Conservation (phyloP, 1,140 invertebrate species). For the Ostrea edulis region DNA sequence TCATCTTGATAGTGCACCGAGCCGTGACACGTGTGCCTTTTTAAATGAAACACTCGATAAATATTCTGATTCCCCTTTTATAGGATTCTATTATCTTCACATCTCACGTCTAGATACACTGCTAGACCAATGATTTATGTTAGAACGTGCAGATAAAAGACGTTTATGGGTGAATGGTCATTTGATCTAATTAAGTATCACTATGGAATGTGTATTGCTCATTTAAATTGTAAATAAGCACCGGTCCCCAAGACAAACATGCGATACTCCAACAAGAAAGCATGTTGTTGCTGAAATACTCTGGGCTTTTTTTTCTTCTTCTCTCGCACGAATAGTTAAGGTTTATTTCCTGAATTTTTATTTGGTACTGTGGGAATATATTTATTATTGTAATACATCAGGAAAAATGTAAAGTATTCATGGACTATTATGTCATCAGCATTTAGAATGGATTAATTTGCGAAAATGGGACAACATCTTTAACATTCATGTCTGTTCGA, state of each 20-base stretch:
- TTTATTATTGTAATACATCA: background rate
- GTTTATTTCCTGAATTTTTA: background rate
- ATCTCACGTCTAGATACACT: constrained; percentile 24
- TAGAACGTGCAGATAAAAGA: constrained; percentile 10
- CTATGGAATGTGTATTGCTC: constrained; percentile 24
- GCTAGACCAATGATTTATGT: constrained; percentile 15
- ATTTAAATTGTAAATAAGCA: constrained; percentile 40
- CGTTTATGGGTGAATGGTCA: constrained; percentile 30
- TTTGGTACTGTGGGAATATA: too few relatives aligned
- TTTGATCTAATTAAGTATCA: constrained; percentile 13
- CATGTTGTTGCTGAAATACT: background rate
- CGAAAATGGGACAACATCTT: too few relatives aligned
- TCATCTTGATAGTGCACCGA: background rate
- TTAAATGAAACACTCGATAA: constrained; percentile 27
- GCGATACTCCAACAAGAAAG: background rate
- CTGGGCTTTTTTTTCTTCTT: background rate
- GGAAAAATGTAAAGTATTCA: background rate
- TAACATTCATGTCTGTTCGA: background rate
- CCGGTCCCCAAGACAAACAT: background rate
- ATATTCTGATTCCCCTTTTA: constrained; percentile 12
- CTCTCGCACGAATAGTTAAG: background rate
- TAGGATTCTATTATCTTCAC: constrained; percentile 19
- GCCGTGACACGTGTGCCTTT: constrained; percentile 20
- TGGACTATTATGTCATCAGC: background rate
- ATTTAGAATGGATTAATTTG: background rate